Evolutionary conservation across 2,797 vertebrate species (phyloP), one percentile per base, ranked within the genome.

Genomic region (Pseudocheirus occidentalis): DNA sequence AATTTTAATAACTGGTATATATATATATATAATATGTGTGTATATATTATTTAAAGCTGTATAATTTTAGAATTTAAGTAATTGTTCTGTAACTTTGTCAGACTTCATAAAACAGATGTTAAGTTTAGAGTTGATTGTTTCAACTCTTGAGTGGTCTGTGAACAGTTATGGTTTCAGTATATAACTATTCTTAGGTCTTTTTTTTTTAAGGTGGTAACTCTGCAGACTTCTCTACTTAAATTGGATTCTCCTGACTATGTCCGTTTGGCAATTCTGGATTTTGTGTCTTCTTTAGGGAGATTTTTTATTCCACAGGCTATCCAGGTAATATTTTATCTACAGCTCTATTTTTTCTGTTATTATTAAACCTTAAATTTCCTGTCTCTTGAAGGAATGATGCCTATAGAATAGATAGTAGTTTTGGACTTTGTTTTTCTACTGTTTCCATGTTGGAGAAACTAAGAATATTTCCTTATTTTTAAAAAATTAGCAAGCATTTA

Each of bases 241-340:
- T 87, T 98, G 56, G 98, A 98, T 90, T 99, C 99, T 97, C 97
- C 98, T 0, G 99, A 99, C 95, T 97, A 99, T 0, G 95, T 99
- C 94, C 97, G 98, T 89, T 98, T 99, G 93, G 99, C 99, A n/a
- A 95, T 98, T 90, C 98, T 99, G 95, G 99, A 99, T 95, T 99
- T 99, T 97, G 98, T 99, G 46, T 98, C 99, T 91, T 99, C 99
- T 9, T 95, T 99, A 90, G 99, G 99, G 93, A 99, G 99, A 97
- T 97, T 99, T 56, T 99, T 99, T 94, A 97, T 99, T 90, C 99
- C 99, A 92, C 97, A 98, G 50, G 98, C 99, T 95, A 97, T 98
- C 96, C 99, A 99, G 99, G 99, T 99, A 97, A 90, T 93, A 11
- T 1, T 95, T 40, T 11, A 55, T 95, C 50, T 11, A 55, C n/a